Percentiles rank a stretch among this genome's conserved stretches.
Conservation (phyloP, 2,113 vertebrate genomes). For the Thymallus thymallus region DNA sequence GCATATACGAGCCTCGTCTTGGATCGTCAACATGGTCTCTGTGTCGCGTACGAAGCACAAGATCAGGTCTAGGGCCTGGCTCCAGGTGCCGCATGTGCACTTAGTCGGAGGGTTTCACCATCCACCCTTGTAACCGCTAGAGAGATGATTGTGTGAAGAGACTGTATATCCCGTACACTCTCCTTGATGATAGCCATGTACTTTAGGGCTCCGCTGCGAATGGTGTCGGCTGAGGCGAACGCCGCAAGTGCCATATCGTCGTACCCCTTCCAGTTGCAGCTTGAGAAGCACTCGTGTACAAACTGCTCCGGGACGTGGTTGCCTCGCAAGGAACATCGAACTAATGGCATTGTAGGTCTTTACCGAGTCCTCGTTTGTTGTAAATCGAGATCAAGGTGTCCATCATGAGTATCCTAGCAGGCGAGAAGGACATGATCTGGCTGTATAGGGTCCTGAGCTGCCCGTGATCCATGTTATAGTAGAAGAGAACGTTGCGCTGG, state of each 20-base stretch:
- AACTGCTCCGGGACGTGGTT: too few relatives aligned
- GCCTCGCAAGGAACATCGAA: not conserved
- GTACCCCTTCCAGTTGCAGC: too few relatives aligned
- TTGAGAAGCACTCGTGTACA: too few relatives aligned
- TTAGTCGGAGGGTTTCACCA: not conserved
- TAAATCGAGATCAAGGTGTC: not conserved
- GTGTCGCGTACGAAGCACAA: not conserved
- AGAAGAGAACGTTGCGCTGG: not conserved
- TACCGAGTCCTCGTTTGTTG: not conserved
- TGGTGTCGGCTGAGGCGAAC: not conserved
- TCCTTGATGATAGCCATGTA: not conserved
- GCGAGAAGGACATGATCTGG: not conserved
- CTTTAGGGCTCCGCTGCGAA: not conserved
- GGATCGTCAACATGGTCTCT: not conserved
- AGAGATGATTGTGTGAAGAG: not conserved
- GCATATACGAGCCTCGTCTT: not conserved
- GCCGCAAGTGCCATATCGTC: not conserved
- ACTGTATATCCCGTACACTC: not conserved
- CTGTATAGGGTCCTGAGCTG: not conserved
- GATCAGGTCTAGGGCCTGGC: not conserved
- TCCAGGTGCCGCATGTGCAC: not conserved
- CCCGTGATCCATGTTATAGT: not conserved
- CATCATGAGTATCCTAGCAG: not conserved
- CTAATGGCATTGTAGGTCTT: fast-evolving
- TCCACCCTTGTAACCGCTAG: not conserved